Conservation (phyloP, 2,113 vertebrate genomes). For the Hymenochirus boettgeri region DNA sequence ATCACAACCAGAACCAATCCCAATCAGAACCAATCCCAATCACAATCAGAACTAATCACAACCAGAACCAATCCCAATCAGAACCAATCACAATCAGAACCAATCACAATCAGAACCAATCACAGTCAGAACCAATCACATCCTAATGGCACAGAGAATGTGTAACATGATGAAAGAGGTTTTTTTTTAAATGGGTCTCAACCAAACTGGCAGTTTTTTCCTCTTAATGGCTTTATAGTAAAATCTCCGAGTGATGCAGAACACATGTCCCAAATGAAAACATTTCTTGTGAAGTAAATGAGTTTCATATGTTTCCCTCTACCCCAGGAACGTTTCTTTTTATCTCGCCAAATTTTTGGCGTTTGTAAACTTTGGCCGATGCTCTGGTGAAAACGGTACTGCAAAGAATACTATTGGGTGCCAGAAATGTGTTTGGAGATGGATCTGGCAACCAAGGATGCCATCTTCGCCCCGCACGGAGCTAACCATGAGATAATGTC, state of each 20-base stretch:
- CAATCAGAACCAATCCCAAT: no score
- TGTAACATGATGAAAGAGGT: slow-evolving; percentile 18
- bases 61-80: no score
- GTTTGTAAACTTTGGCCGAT: neutral
- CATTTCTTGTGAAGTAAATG: neutral
- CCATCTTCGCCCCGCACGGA: neutral
- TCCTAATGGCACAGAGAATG: no score
- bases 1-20: no score
- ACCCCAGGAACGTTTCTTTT: neutral
- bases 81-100: no score
- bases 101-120: no score
- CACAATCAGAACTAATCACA: no score
- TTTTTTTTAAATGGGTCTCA: neutral
- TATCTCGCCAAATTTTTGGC: neutral
- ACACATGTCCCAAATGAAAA: neutral
- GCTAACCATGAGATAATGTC: slow-evolving; percentile 8
- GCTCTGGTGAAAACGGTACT: slow-evolving; percentile 1
- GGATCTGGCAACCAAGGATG: neutral
- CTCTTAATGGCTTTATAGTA: slow-evolving; percentile 9
- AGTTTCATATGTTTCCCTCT: slow-evolving; percentile 14
- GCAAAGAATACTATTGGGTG: neutral
- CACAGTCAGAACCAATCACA: no score
- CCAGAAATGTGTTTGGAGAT: neutral
- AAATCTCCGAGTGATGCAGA: neutral
- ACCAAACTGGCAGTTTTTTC: neutral